Evolutionary conservation across 2,797 vertebrate genomes (phyloP).

Genomic region (Caiman crocodilus): DNA sequence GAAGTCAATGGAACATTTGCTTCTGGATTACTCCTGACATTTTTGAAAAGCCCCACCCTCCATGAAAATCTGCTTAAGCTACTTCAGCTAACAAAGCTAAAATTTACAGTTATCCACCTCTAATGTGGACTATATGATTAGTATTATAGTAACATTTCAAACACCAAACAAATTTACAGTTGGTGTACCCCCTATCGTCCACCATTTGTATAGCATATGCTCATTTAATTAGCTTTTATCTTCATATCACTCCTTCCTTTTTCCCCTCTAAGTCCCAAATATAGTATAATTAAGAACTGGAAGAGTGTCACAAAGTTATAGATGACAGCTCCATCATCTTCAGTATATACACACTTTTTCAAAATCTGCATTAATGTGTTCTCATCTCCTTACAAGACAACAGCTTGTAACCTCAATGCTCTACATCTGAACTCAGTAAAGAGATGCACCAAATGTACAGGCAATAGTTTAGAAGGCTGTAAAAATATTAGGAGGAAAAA

Average conservation of each 20-base stretch:
- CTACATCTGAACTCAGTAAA: background rate
- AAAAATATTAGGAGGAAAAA: no score
- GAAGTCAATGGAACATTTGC: background rate
- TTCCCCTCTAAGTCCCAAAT: no score
- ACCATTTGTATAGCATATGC: background rate
- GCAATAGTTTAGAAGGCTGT: background rate
- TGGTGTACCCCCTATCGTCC: background rate
- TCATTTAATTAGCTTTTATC: background rate
- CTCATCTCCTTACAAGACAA: background rate
- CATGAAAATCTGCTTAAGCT: background rate
- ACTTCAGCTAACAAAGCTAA: background rate
- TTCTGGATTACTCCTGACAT: background rate
- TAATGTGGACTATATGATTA: background rate
- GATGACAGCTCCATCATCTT: background rate
- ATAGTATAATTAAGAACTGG: no score
- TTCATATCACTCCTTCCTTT: background rate
- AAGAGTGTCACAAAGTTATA: background rate
- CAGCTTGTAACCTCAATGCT: background rate
- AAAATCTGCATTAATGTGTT: rapidly evolving
- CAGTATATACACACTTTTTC: background rate
- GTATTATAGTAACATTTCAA: background rate
- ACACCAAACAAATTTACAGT: constrained; percentile 6
- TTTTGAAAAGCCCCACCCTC: rapidly evolving
- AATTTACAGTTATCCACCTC: no score
- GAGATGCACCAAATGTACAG: background rate